These are phyloP conservation scores for Babylonia areolata DNA, from an alignment of 1,140 invertebrate genomes.

Conservation along the genomic window DNA sequence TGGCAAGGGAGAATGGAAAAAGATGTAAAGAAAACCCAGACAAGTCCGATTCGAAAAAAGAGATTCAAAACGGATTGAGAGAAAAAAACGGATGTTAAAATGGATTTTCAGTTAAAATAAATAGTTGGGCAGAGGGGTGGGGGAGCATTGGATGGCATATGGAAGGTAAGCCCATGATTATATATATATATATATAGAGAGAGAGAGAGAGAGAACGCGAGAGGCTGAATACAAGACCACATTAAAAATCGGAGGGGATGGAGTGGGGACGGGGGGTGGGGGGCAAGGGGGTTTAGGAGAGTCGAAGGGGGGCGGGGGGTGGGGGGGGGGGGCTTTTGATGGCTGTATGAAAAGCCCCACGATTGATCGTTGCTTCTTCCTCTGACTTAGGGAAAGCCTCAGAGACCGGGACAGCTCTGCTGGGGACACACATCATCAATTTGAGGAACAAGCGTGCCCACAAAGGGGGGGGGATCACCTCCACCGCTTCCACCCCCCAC, in stretches of 20 bases:
- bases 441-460: neutral
- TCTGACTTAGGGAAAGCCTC: neutral
- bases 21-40: too few relatives aligned
- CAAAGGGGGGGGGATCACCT: neutral
- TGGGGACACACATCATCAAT: neutral
- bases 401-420: neutral
- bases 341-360: neutral
- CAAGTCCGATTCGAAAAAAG: neutral
- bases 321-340: neutral
- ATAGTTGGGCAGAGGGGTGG: too few relatives aligned
- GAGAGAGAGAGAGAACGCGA: neutral
- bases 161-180: neutral
- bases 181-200: too few relatives aligned
- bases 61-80: neutral
- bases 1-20: too few relatives aligned
- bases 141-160: neutral
- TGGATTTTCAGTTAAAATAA: too few relatives aligned
- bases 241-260: too few relatives aligned
- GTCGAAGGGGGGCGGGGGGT: too few relatives aligned
- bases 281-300: too few relatives aligned
- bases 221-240: neutral
- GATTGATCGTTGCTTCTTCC: neutral
- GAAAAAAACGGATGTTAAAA: too few relatives aligned
- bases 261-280: too few relatives aligned
- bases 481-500: neutral